phyloP scores from a whole-genome alignment of 2,113 vertebrate species.

The Pleuronectes platessa region DNA sequence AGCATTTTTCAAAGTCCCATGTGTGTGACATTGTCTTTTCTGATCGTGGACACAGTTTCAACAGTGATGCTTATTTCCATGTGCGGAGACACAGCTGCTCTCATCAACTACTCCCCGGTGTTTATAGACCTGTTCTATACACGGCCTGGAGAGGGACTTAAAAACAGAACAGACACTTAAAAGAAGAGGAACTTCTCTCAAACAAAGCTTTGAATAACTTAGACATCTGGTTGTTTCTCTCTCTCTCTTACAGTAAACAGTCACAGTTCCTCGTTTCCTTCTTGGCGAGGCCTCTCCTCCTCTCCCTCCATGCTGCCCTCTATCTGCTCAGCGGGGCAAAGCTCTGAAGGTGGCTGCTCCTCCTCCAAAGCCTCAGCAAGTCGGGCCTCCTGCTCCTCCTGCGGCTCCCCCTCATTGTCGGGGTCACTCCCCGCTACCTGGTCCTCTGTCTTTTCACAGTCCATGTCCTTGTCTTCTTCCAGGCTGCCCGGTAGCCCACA shows the following conservation, averaged over 20 bases:
- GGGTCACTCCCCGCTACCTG: slow-evolving; percentile 20
- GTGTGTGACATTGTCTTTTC: slow-evolving; percentile 19
- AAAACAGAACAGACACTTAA: slow-evolving; percentile 20
- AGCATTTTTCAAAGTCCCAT: background rate
- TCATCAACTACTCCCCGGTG: slow-evolving; percentile 27
- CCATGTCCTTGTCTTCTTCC: slow-evolving; percentile 39
- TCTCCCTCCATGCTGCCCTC: slow-evolving; percentile 8
- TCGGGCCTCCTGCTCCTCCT: slow-evolving; percentile 23
- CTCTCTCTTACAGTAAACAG: slow-evolving; percentile 16
- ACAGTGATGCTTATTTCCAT: slow-evolving; percentile 5
- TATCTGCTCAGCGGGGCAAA: background rate
- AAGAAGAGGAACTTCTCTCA: slow-evolving; percentile 13
- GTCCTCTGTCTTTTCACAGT: slow-evolving; percentile 49
- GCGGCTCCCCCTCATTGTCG: background rate
- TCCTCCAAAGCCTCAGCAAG: slow-evolving; percentile 20
- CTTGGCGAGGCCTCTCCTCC: slow-evolving; percentile 10
- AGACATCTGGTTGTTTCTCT: slow-evolving; percentile 21
- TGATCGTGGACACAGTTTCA: slow-evolving; percentile 6
- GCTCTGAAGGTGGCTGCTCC: slow-evolving; percentile 18
- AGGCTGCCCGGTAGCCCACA: background rate
- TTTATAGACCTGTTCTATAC: slow-evolving; percentile 30
- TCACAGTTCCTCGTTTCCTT: slow-evolving; percentile 53
- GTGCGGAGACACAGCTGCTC: slow-evolving; percentile 37
- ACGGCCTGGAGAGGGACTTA: slow-evolving; percentile 42
- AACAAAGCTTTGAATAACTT: slow-evolving; percentile 54